Conservation (phyloP, 2,113 vertebrate genomes). For the Oreochromis aureus region DNA sequence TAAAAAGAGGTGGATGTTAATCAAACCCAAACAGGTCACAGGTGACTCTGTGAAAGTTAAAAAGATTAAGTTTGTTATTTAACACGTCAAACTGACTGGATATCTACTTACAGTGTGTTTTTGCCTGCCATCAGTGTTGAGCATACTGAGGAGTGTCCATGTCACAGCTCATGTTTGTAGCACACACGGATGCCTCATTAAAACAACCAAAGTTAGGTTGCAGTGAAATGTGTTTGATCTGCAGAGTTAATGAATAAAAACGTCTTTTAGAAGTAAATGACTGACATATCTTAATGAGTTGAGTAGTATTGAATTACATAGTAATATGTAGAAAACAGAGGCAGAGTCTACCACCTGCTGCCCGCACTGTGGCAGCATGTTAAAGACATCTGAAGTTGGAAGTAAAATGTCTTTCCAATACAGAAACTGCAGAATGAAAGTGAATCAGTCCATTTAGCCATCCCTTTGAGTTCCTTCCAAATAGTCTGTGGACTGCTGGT, state of each 20-base stretch:
- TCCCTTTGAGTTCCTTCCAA: background rate
- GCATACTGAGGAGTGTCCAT: background rate
- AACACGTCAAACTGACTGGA: background rate
- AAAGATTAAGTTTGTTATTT: background rate
- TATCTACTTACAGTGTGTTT: background rate
- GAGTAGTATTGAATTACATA: background rate
- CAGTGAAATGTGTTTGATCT: background rate
- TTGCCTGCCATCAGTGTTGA: background rate
- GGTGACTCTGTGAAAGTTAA: background rate
- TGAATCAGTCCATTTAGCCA: background rate
- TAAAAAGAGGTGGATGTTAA: background rate
- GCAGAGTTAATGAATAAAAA: background rate
- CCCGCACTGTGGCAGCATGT: background rate
- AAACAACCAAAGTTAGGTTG: background rate
- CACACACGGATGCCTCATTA: rapidly evolving
- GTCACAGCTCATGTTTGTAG: background rate
- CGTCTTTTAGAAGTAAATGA: background rate
- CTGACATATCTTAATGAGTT: background rate
- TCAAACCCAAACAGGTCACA: background rate
- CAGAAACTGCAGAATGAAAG: background rate
- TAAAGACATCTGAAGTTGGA: background rate
- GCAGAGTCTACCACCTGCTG: background rate
- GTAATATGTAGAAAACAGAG: background rate
- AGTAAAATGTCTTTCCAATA: background rate
- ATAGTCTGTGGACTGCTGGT: background rate